Percentiles rank a stretch among this genome's conserved stretches.
These are phyloP conservation scores for Oreochromis grahami DNA, from an alignment of 2,797 vertebrate species.

Conservation along the genomic window DNA sequence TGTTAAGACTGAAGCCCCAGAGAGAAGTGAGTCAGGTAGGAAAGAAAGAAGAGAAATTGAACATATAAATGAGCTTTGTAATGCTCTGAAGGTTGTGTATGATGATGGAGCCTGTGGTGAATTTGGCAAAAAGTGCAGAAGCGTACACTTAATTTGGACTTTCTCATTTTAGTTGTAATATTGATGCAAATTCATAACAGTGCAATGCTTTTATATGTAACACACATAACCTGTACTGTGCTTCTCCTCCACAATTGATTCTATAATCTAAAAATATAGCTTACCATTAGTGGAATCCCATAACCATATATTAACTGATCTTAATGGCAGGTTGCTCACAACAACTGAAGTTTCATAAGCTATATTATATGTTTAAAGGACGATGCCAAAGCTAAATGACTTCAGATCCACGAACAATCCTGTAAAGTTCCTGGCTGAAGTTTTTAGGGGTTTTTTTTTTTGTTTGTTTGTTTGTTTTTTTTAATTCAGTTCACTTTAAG, in stretches of 20 bases:
- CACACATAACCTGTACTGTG: too few relatives aligned
- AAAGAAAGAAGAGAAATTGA: not conserved
- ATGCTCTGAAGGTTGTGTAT: not conserved
- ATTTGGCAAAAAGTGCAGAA: not conserved
- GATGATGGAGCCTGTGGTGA: not conserved
- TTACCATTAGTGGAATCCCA: not conserved
- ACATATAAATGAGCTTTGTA: not conserved
- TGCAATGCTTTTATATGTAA: not conserved
- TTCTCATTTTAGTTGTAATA: not conserved
- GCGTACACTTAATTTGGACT: not conserved
- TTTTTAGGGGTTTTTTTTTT: too few relatives aligned
- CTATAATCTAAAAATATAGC: not conserved
- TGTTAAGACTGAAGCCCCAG: slow-evolving; percentile 74
- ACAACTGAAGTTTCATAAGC: not conserved
- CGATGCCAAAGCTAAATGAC: not conserved
- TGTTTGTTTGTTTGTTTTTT: not conserved
- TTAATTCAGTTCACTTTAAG: not conserved
- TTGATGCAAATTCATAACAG: not conserved
- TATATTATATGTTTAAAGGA: not conserved
- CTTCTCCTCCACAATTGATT: not conserved
- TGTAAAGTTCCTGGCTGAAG: not conserved
- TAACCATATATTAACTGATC: not conserved
- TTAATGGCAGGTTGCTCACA: not conserved
- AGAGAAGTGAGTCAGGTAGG: slow-evolving; percentile 72
- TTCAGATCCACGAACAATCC: not conserved